phyloP scores from a whole-genome alignment of 2,113 vertebrate species.

The Orthonyx spaldingii region DNA sequence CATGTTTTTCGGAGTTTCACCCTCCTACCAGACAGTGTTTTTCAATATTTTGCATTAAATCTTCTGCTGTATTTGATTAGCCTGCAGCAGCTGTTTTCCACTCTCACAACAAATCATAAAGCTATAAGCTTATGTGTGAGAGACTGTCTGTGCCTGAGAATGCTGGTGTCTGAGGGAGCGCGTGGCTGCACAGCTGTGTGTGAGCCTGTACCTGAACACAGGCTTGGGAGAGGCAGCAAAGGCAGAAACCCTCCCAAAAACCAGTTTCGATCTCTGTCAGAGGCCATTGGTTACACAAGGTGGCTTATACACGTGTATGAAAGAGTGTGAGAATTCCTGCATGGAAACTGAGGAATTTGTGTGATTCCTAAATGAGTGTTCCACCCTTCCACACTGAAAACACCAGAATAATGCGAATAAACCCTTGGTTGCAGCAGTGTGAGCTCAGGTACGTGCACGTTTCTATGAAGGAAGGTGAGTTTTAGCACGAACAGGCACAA shows the following conservation, averaged over 20 bases:
- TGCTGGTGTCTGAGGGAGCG: not conserved
- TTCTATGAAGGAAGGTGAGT: not conserved
- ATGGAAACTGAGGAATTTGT: not conserved
- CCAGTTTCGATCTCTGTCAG: accelerated
- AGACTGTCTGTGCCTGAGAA: slow-evolving; percentile 5
- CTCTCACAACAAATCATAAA: slow-evolving; percentile 58
- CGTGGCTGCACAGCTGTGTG: not conserved
- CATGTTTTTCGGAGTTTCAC: slow-evolving; percentile 12
- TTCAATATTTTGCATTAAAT: slow-evolving; percentile 51
- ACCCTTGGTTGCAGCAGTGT: accelerated
- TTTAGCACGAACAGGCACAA: not conserved
- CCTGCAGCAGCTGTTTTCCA: slow-evolving; percentile 61
- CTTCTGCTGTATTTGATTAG: slow-evolving; percentile 61
- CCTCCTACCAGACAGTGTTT: slow-evolving; percentile 43
- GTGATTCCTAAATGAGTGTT: accelerated
- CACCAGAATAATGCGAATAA: accelerated
- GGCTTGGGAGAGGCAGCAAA: not conserved
- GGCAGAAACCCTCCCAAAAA: accelerated
- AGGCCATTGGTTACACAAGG: accelerated
- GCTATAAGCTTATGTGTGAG: slow-evolving; percentile 31
- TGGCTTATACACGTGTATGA: accelerated
- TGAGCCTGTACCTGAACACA: not conserved
- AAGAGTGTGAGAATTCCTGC: not conserved
- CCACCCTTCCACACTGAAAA: accelerated
- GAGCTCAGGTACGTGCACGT: accelerated